Conservation (phyloP, 2,797 vertebrate genomes). For the Betta splendens region DNA sequence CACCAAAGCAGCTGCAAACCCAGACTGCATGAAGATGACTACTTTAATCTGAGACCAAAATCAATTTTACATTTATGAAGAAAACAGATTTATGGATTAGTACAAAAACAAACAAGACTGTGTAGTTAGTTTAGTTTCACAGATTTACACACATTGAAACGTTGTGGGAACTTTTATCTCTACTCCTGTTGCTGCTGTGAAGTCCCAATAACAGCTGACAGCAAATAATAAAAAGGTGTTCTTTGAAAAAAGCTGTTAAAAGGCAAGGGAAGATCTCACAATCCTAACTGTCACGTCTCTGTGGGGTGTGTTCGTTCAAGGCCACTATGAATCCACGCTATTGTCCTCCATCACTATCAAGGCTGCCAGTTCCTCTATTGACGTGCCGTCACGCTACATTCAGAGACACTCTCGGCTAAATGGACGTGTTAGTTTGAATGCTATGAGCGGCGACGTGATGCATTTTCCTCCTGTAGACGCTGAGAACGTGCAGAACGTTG, state of each 20-base stretch:
- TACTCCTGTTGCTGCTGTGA: not conserved
- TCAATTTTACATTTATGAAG: not conserved
- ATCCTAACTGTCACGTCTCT: not conserved
- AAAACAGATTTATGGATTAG: not conserved
- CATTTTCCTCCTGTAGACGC: not conserved
- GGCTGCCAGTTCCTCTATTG: not conserved
- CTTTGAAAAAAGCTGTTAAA: not conserved
- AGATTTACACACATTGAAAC: not conserved
- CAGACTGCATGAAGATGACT: not conserved
- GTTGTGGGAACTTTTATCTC: not conserved
- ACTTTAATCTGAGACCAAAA: not conserved
- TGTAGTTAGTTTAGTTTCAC: not conserved
- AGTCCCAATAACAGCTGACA: not conserved
- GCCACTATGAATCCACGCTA: not conserved
- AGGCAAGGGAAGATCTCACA: not conserved
- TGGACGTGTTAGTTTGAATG: not conserved
- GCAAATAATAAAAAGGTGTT: not conserved
- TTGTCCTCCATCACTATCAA: not conserved
- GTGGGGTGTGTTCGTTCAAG: not conserved
- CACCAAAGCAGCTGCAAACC: not conserved
- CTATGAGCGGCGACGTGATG: not conserved
- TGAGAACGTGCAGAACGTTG: not conserved
- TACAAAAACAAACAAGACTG: not conserved
- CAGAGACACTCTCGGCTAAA: slow-evolving; percentile 6
- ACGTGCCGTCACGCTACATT: not conserved